These are phyloP conservation scores for Leucosticte australis DNA, from an alignment of 2,113 vertebrate species.

Conservation along the genomic window DNA sequence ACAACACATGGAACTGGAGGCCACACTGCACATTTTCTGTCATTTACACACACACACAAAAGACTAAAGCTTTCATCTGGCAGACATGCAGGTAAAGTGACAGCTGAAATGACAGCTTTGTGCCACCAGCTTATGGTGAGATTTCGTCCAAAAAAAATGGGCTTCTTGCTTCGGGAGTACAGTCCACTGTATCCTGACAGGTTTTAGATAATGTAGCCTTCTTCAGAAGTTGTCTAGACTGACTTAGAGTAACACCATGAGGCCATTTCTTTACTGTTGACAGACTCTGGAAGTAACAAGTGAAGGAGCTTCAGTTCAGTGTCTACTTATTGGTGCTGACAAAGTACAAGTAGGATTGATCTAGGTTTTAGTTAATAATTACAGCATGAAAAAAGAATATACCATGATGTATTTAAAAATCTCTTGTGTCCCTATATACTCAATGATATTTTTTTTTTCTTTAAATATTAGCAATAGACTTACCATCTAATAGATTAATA, in stretches of 20 bases:
- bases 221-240: not conserved
- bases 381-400: not conserved
- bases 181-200: not conserved
- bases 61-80: not conserved
- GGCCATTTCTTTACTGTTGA: not conserved
- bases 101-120: not conserved
- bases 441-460: not conserved
- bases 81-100: not conserved
- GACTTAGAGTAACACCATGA: not conserved
- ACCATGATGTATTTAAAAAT: not conserved
- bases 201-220: not conserved
- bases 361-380: not conserved
- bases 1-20: not conserved
- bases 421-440: not conserved
- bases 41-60: not conserved
- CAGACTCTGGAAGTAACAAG: not conserved
- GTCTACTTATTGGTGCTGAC: not conserved
- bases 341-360: not conserved
- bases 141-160: not conserved
- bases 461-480: not conserved
- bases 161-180: not conserved
- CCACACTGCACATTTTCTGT: not conserved
- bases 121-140: not conserved
- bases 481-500: not conserved
- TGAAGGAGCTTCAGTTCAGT: not conserved